phyloP scores from a whole-genome alignment of 2,797 vertebrate species.

The Propithecus perrieri region DNA sequence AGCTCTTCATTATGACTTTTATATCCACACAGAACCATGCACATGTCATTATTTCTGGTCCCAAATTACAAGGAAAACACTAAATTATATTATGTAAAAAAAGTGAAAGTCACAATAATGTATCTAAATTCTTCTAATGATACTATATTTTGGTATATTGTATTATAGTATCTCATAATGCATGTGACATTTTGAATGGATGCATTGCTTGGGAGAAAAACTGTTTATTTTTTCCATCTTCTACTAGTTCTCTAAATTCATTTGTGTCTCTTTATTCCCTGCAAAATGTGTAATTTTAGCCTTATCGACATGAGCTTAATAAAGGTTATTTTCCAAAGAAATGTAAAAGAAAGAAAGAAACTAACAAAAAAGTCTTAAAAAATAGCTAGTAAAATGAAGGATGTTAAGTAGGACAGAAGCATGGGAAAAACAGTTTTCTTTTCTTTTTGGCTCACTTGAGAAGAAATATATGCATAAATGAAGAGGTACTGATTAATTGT shows the following conservation, averaged over 20 bases:
- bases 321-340: neutral
- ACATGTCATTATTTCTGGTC: neutral
- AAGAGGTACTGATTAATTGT: conserved; percentile 10
- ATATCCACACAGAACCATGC: neutral
- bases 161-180: neutral
- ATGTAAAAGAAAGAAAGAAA: neutral
- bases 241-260: neutral
- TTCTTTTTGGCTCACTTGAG: neutral
- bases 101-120: neutral
- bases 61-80: neutral
- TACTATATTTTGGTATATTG: neutral
- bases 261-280: neutral
- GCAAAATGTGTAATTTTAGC: neutral
- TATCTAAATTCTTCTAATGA: neutral
- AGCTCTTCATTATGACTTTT: neutral
- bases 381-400: neutral
- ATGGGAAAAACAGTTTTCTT: neutral
- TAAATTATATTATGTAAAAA: neutral
- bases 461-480: neutral
- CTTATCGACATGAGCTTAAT: neutral
- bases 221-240: neutral
- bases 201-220: neutral
- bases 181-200: neutral
- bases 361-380: neutral
- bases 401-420: neutral